Evolutionary conservation across 2,888 invertebrate species (phyloP).

Genomic region (Fragum whitleyi): DNA sequence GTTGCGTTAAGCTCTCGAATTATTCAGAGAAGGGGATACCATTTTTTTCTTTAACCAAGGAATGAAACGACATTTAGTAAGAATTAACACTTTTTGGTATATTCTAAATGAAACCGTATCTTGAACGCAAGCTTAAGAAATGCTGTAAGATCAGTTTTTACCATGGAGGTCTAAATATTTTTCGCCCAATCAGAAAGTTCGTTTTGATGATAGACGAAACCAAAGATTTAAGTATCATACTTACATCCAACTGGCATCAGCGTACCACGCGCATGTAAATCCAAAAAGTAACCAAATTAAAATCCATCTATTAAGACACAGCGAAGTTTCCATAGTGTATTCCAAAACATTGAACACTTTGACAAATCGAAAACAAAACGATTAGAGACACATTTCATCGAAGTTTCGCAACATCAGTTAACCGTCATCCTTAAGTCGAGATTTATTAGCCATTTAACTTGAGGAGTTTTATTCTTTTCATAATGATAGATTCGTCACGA

Average conservation of each 20-base stretch:
- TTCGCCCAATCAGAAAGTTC: too few relatives aligned
- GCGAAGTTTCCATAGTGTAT: conserved; percentile 4
- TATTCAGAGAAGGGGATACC: too few relatives aligned
- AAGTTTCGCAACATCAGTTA: not conserved
- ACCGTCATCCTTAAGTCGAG: not conserved
- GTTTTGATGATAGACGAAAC: too few relatives aligned
- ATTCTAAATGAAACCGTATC: too few relatives aligned
- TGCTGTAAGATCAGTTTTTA: too few relatives aligned
- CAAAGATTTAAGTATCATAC: too few relatives aligned
- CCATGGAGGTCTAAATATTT: too few relatives aligned
- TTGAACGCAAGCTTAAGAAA: too few relatives aligned
- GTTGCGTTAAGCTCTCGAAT: too few relatives aligned
- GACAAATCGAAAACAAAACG: not conserved
- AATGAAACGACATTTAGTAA: too few relatives aligned
- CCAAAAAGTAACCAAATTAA: conserved; percentile 43
- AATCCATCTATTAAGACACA: conserved; percentile 42
- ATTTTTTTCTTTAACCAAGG: too few relatives aligned
- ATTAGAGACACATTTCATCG: not conserved
- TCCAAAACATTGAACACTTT: not conserved
- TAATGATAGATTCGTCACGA: not conserved
- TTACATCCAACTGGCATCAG: conserved; percentile 57
- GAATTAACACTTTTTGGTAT: too few relatives aligned
- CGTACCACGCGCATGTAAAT: conserved; percentile 41
- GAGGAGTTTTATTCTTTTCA: not conserved
- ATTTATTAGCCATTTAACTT: not conserved